Percentiles rank a stretch among this genome's conserved stretches.
Conservation (phyloP, 1,140 invertebrate genomes). For the Eurosta solidaginis region DNA sequence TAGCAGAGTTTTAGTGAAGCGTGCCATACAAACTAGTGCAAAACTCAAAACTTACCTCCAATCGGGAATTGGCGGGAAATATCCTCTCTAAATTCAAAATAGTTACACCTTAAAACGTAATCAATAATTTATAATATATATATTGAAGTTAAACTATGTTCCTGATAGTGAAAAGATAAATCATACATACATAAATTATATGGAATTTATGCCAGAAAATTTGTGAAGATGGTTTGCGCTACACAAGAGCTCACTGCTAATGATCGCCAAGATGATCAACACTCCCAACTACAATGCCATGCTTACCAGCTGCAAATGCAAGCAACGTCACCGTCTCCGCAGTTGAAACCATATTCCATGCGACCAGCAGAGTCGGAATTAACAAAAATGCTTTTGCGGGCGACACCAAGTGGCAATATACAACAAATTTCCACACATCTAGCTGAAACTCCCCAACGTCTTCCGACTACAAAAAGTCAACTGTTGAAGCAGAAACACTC, state of each 20-base stretch:
- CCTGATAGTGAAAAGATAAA: conserved; percentile 46
- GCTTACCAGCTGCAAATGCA: neutral
- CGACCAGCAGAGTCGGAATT: conserved; percentile 38
- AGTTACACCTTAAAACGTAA: too few relatives aligned
- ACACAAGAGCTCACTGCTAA: conserved; percentile 47
- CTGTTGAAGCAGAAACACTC: conserved; percentile 57
- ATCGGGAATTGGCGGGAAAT: neutral
- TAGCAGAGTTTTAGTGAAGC: neutral
- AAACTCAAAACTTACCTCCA: neutral
- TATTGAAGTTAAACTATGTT: conserved; percentile 47
- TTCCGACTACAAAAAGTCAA: conserved; percentile 46
- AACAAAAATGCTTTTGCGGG: conserved; percentile 50
- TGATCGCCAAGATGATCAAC: conserved; percentile 42
- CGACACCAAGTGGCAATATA: conserved; percentile 42
- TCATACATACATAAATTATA: too few relatives aligned
- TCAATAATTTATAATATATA: neutral
- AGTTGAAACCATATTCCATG: neutral
- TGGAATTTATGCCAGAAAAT: neutral
- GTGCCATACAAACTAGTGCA: too few relatives aligned
- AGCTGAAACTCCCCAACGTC: neutral
- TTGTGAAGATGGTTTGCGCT: conserved; percentile 56
- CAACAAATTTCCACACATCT: conserved; percentile 32
- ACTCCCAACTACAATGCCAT: conserved; percentile 40
- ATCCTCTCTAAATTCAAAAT: neutral
- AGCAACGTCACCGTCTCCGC: conserved; percentile 38